These are phyloP conservation scores for Centrocercus urophasianus DNA, from an alignment of 2,113 vertebrate species.

Conservation along the genomic window DNA sequence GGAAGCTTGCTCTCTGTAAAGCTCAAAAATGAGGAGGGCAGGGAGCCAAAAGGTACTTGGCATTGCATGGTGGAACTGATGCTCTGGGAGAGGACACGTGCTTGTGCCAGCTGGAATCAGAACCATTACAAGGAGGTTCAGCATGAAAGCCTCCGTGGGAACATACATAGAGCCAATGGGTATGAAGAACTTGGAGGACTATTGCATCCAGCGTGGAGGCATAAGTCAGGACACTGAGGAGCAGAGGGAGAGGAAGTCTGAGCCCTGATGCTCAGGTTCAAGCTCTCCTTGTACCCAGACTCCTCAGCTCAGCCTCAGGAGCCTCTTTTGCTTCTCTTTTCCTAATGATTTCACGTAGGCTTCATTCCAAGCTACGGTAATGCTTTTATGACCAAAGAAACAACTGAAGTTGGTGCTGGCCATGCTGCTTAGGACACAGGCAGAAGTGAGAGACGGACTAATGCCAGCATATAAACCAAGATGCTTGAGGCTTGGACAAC, in stretches of 20 bases:
- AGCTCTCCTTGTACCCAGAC: neutral
- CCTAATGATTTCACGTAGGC: neutral
- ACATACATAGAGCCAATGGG: neutral
- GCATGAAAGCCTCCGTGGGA: neutral
- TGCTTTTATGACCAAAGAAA: neutral
- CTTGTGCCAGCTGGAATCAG: neutral
- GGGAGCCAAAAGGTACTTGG: neutral
- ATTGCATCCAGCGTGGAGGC: fast-evolving
- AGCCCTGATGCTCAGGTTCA: neutral
- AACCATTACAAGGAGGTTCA: neutral
- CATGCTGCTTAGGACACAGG: neutral
- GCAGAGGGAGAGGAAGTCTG: neutral
- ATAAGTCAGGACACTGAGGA: neutral
- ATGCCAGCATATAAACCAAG: neutral
- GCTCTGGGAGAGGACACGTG: neutral
- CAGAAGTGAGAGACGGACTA: neutral
- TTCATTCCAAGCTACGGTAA: neutral
- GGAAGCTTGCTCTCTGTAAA: neutral
- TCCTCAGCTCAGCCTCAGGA: neutral
- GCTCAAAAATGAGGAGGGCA: neutral
- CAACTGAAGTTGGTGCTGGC: neutral
- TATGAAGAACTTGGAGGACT: neutral
- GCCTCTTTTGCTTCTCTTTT: neutral
- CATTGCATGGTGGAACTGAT: neutral
- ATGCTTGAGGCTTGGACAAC: neutral